Evolutionary conservation across 2,888 invertebrate species (phyloP), one percentile per base, ranked within the genome.

Genomic region (Lagria hirta): DNA sequence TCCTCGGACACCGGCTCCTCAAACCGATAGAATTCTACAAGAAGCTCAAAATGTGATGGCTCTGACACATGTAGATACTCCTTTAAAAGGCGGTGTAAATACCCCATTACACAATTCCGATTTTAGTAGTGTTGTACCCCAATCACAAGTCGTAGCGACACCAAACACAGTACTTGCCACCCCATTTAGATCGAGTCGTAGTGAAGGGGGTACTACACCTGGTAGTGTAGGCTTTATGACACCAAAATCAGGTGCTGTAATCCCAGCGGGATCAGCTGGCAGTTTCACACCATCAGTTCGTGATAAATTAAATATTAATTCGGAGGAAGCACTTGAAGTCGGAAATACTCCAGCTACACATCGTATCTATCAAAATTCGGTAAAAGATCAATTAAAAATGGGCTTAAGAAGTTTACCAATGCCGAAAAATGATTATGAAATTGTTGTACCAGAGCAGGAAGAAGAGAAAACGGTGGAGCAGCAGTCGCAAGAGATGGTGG

Each of bases 11-110:
- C 94, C 95, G 2, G 85, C 88, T 1, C 84, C 82, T 2, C 82
- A 84, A 38, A 87, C 87, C 6, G 94, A 96, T 72, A 81, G 83
- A 55, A 83, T 88, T 50, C 77, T 89, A 48, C 86, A 96, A 82
- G 98, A 98, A 73, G 98, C 98, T 0, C 96, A 98, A 72, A 98
- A 99, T 68, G 89, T 99, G 65, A 95, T 99, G 91, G 97, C 98
- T 0, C 75, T 99, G 11, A 93, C 94, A 0, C 96, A 98, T 69
- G 95, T 96, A 1, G 98, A 99, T 65, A 99, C 98, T 0, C 98
- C 98, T 0, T 74, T 99, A 10, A 97, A 97, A 70, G 89, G 98
- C 28, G 99, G 99, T 0, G 66, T 91, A 13, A 99, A 99, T 70
- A 97, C 97, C 0, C 94, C 96, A 0, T 75, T 99, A 3, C 85